Base-by-base conservation (phyloP, 1,140 invertebrate genomes). In the Daktulosphaira vitifoliae region DNA sequence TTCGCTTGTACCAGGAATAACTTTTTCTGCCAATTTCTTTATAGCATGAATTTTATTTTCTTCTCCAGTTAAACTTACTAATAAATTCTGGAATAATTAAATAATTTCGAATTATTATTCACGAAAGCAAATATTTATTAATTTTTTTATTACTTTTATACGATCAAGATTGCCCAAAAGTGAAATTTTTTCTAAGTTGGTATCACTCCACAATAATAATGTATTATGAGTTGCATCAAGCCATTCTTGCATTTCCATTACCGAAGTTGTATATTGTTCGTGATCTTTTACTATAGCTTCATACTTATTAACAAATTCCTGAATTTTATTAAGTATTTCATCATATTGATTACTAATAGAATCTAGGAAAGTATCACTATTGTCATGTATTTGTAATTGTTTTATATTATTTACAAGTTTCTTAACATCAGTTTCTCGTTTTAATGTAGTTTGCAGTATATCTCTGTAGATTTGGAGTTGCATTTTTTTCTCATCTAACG, bases 151-250 rank as follows among this genome's bases (percentile, higher is more conserved):
- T 75, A 82, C 81, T 77, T 90, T 90, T 38, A 93, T 78, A 69
- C 91, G 84, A 73, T 96, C 90, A n/a, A 96, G 79, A 75, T 96
- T 92, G 62, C 89, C 90, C 70, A 91, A 88, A 16, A 97, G 78
- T 1, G 89, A 88, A 13, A 93, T 89, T 70, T 90, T 80, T 74
- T 96, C 93, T 22, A 92, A 78, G 67, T 90, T 88, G 3, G 84
- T 79, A 74, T 96, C 92, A 6, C 87, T 86, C 86, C 91, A 96
- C 22, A 91, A 78, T 67, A 83, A 81, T 0, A 95, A 83, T 0
- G 89, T 89, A 71, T 89, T 90, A 38, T 88, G 83, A 0, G 92
- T 92, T 11, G 87, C 85, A 72, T 90, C 88, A n/a, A 95, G 79
- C 87, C 92, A 96, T 74, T 95, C 91, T 68, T 88, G 85, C 15